Percentiles rank a stretch among this genome's conserved stretches.
Evolutionary conservation across 1,140 invertebrate species (phyloP).

Genomic region (Apocrypta bakeri): DNA sequence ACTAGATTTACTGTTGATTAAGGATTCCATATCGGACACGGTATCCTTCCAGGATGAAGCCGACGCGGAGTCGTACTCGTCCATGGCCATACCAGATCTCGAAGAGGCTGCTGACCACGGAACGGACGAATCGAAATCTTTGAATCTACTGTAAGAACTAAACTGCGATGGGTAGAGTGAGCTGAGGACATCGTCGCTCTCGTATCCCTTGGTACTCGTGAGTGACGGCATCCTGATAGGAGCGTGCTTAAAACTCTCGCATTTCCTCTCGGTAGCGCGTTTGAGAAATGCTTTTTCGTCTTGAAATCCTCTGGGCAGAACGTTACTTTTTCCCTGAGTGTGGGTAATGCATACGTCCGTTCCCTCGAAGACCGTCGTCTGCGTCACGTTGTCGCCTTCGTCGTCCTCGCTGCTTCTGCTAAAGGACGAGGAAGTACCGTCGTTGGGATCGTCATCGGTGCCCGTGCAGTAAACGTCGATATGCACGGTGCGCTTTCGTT

Average conservation of each 20-base stretch:
- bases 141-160: constrained; percentile 77
- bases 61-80: constrained; percentile 70
- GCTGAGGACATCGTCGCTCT: constrained; percentile 75
- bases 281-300: constrained; percentile 66
- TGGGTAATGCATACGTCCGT: constrained; percentile 78
- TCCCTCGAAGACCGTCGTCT: constrained; percentile 80
- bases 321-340: constrained; percentile 69
- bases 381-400: constrained; percentile 72
- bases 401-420: constrained; percentile 56
- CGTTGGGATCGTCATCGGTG: constrained; percentile 78
- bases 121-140: constrained; percentile 72
- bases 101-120: constrained; percentile 73
- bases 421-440: constrained; percentile 29
- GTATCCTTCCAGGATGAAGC: constrained; percentile 80
- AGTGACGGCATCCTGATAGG: constrained; percentile 69
- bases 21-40: constrained; percentile 75
- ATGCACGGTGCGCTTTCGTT: constrained; percentile 82
- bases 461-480: constrained; percentile 87
- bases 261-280: constrained; percentile 54
- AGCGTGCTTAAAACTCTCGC: constrained; percentile 57
- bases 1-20: constrained; percentile 68
- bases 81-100: constrained; percentile 66
- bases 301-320: constrained; percentile 72
- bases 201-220: constrained; percentile 70
- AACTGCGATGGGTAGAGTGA: constrained; percentile 79